phyloP scores from a whole-genome alignment of 1,140 invertebrate genomes.

The Euglossa dilemma region DNA sequence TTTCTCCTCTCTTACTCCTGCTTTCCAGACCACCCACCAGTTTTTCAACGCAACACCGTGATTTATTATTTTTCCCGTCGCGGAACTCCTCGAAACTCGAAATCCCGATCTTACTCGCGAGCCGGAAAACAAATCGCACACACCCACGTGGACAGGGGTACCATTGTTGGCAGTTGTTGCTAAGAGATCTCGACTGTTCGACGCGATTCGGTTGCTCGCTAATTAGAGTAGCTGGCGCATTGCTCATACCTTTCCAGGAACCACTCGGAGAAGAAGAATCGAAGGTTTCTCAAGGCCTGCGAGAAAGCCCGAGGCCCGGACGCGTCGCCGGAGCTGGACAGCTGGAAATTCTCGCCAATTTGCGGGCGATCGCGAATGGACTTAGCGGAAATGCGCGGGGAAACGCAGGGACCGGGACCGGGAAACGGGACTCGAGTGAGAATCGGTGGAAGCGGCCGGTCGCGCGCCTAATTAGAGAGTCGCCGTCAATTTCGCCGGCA shows the following conservation, averaged over 20 bases:
- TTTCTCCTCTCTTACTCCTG: neutral
- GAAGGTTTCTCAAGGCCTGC: neutral
- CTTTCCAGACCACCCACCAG: conserved; percentile 25
- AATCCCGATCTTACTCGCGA: too few relatives aligned
- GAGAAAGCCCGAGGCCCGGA: neutral
- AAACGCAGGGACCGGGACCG: neutral
- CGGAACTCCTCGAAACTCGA: too few relatives aligned
- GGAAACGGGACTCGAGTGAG: conserved; percentile 42
- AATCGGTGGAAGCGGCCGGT: conserved; percentile 65
- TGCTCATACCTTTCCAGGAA: neutral
- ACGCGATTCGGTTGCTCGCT: neutral
- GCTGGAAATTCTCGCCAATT: conserved; percentile 28
- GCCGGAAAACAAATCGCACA: too few relatives aligned
- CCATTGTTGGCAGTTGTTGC: too few relatives aligned
- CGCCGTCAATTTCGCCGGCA: conserved; percentile 72
- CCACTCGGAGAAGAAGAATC: conserved; percentile 7
- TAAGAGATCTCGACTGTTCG: neutral
- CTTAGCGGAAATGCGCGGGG: conserved; percentile 18
- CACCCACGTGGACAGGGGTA: neutral
- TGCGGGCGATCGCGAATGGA: conserved; percentile 43
- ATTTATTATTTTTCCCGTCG: neutral
- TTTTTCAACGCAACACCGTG: neutral
- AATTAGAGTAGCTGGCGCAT: neutral
- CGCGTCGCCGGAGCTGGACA: neutral
- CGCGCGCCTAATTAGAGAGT: conserved; percentile 75